These are phyloP conservation scores for Camponotus fellah DNA, from an alignment of 2,888 invertebrate genomes.

Conservation along the genomic window DNA sequence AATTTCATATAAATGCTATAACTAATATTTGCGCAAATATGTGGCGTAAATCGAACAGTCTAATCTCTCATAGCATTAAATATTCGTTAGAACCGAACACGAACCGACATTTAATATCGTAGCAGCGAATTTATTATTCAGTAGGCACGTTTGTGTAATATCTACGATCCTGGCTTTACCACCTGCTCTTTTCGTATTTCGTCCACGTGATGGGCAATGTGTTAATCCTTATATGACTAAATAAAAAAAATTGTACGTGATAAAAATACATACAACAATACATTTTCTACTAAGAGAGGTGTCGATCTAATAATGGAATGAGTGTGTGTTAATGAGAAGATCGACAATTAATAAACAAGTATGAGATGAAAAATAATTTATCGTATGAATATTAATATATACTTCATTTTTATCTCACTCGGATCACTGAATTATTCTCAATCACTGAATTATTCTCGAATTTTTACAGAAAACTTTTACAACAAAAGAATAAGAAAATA, in stretches of 20 bases:
- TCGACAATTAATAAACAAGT: slow-evolving; percentile 31
- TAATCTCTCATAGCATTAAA: slow-evolving; percentile 32
- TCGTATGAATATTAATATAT: neutral
- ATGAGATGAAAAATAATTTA: neutral
- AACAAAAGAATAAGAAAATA: neutral
- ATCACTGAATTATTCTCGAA: neutral
- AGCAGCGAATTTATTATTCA: slow-evolving; percentile 39
- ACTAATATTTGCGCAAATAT: neutral
- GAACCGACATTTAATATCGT: slow-evolving; percentile 10
- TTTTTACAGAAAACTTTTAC: neutral
- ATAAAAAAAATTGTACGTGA: neutral
- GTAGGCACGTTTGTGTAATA: slow-evolving; percentile 6
- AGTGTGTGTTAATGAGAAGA: neutral
- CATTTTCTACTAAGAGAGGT: slow-evolving; percentile 30
- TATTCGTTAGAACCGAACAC: slow-evolving; percentile 16
- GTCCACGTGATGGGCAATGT: neutral
- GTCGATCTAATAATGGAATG: neutral
- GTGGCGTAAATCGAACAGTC: neutral
- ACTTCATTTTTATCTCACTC: neutral
- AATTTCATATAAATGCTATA: neutral
- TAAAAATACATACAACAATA: neutral
- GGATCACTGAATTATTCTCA: neutral
- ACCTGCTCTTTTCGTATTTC: slow-evolving; percentile 35
- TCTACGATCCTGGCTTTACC: neutral
- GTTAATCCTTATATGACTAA: neutral